Evolutionary conservation across 1,140 invertebrate genomes (phyloP), one percentile per base, ranked within the genome.

Genomic region (Bombus impatiens): DNA sequence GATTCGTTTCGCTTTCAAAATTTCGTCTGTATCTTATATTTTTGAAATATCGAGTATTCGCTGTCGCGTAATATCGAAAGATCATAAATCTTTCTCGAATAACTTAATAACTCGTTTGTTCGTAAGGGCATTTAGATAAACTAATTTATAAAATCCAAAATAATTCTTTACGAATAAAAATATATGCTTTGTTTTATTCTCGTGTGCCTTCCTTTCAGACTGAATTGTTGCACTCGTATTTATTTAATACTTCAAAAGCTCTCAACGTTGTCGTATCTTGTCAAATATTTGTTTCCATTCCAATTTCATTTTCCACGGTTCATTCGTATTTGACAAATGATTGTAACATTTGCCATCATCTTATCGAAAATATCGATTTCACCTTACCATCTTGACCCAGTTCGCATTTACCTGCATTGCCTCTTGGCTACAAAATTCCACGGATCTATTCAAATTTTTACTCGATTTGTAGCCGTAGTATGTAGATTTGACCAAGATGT

Each of bases 321-420:
- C 40, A 32, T 32, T 65, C 57, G 15, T 65, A 78, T 65, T n/a
- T 78, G 40, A 78, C 59, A 78, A 78, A 78, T 65, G 59, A 78
- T 42, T 42, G 57, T 42, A 65, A 78, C 76, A 78, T 78, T 62
- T 42, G 8, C 59, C 76, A 62, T 65, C 59, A 37, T 65, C 76
- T 78, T 65, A 65, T 65, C 57, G 76, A 65, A 78, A 78, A 78
- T 78, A 65, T 78, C 59, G 76, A 65, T 78, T 65, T 62, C 76
- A 28, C 57, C 76, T 22, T 25, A 8, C 28, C 13, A 42, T 62
- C 57, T n/a, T 35, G 57, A 62, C 57, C 76, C 35, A 62, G 37
- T 65, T 78, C 28, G 3, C 25, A 9, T 35, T 25, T 3, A 57
- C 3, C 22, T 42, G 35, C 57, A 22, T 12, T 13, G 75, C 15